Percentiles rank a stretch among this genome's conserved stretches.
Evolutionary conservation across 2,888 invertebrate genomes (phyloP).

Genomic region (Cephus sareptanus): DNA sequence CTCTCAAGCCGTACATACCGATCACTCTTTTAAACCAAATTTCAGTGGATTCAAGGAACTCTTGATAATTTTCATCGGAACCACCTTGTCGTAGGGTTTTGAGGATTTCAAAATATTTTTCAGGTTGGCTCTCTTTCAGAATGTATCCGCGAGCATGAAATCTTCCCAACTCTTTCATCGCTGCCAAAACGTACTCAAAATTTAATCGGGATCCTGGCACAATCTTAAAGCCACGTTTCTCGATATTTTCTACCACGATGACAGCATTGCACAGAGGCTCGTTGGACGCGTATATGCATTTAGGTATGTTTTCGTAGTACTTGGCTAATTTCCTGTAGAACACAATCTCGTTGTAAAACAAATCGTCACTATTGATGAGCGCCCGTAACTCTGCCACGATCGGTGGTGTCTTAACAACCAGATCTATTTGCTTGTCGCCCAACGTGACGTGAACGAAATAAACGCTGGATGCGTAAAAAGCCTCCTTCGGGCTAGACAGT

Average conservation of each 20-base stretch:
- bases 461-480: neutral
- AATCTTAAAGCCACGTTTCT: neutral
- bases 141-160: conserved; percentile 10
- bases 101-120: neutral
- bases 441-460: neutral
- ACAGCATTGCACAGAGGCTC: conserved; percentile 3
- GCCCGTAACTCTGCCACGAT: neutral
- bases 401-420: neutral
- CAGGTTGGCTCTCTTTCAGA: neutral
- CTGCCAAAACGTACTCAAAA: conserved; percentile 1
- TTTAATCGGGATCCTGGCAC: neutral
- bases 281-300: neutral
- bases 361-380: neutral
- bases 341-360: conserved; percentile 9
- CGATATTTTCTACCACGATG: conserved; percentile 9
- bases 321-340: conserved; percentile 7
- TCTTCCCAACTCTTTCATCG: conserved; percentile 1
- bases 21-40: neutral
- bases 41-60: neutral
- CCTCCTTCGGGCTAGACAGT: neutral
- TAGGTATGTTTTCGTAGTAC: conserved; percentile 8
- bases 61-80: neutral
- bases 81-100: neutral
- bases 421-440: neutral
- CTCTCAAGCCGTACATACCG: neutral